phyloP scores from a whole-genome alignment of 2,888 invertebrate species.

The Hirtodrosophila histrioides region DNA sequence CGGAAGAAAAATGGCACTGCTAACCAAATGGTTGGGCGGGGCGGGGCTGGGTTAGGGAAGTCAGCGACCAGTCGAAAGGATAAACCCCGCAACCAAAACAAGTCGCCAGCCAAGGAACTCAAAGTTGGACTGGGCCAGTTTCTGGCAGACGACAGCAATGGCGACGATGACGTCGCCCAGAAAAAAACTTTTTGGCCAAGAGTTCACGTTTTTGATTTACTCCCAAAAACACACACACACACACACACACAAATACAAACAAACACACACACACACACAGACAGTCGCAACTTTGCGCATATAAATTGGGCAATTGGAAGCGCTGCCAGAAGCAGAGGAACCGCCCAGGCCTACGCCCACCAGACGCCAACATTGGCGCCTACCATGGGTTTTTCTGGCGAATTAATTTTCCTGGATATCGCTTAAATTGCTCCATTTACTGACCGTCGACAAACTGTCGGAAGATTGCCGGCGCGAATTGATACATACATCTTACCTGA shows the following conservation, averaged over 20 bases:
- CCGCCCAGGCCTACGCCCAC: conserved; percentile 12
- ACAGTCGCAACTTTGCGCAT: conserved; percentile 66
- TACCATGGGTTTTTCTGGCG: conserved; percentile 12
- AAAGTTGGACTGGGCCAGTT: conserved; percentile 25
- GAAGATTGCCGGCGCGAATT: conserved; percentile 1
- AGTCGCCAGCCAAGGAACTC: conserved; percentile 31
- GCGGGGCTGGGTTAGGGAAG: not conserved
- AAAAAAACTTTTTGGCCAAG: conserved; percentile 57
- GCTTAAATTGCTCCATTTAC: conserved; percentile 47
- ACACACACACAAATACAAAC: conserved; percentile 6
- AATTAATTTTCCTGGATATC: conserved; percentile 33
- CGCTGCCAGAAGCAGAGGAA: conserved; percentile 36
- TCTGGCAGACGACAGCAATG: conserved; percentile 49
- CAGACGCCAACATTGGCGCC: conserved; percentile 31
- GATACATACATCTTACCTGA: no score
- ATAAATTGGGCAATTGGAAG: conserved; percentile 63
- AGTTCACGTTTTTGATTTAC: conserved; percentile 74
- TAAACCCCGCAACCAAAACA: conserved; percentile 53
- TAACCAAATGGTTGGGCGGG: conserved; percentile 1
- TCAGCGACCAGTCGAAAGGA: conserved; percentile 49
- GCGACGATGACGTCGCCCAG: conserved; percentile 54
- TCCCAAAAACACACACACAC: conserved; percentile 32
- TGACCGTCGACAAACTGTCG: conserved; percentile 17
- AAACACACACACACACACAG: not conserved
- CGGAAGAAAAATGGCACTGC: conserved; percentile 60